These are phyloP conservation scores for Stictocephala bisonia DNA, from an alignment of 2,888 invertebrate species.

Conservation along the genomic window DNA sequence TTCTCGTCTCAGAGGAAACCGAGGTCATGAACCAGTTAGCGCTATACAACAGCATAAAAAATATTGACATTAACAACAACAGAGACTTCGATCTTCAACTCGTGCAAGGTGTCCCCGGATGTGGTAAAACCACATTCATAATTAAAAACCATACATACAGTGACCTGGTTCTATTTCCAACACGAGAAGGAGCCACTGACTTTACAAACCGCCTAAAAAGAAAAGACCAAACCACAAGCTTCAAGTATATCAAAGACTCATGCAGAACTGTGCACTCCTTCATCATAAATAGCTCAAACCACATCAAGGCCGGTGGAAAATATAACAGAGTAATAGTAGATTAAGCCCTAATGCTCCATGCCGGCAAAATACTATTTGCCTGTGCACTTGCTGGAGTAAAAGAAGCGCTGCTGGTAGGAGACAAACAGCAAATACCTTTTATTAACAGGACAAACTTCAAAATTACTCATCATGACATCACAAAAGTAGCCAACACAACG, in stretches of 20 bases:
- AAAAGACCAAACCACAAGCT: background rate
- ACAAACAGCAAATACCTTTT: background rate
- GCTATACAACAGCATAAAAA: background rate
- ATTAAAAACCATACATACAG: background rate
- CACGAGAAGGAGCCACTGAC: background rate
- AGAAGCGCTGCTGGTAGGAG: background rate
- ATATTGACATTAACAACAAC: background rate
- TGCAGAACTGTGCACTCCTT: background rate
- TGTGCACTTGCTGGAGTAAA: conserved; percentile 13
- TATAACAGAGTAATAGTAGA: background rate
- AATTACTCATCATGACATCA: background rate
- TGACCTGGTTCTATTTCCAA: conserved; percentile 2
- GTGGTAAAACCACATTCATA: background rate
- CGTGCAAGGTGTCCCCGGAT: background rate
- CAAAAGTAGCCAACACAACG: background rate
- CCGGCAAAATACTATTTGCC: background rate
- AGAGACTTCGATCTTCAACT: background rate
- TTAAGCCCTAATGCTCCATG: background rate
- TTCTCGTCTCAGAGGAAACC: background rate
- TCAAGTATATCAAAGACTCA: background rate
- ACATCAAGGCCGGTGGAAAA: background rate
- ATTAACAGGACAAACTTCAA: conserved; percentile 1
- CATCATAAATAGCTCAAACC: background rate
- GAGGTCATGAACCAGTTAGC: background rate
- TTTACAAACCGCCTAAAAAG: background rate